Evolutionary conservation across 2,888 invertebrate genomes (phyloP).

Genomic region (Pandemis cinnamomeana): DNA sequence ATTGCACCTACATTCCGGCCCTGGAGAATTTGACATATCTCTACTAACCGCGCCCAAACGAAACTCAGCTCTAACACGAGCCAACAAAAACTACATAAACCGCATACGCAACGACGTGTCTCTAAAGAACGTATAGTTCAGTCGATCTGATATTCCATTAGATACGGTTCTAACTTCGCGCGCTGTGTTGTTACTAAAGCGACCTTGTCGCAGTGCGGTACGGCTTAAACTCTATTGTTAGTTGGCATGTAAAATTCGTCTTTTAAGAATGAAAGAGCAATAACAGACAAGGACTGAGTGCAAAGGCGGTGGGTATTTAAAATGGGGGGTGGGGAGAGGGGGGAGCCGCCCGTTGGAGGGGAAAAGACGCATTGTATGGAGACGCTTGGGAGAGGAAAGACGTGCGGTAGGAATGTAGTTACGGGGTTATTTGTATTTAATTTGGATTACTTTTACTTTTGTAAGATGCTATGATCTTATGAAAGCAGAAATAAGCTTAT

Average conservation of each 20-base stretch:
- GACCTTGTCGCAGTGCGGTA: conserved; percentile 42
- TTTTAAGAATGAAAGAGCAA: conserved; percentile 64
- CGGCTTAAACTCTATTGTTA: conserved; percentile 48
- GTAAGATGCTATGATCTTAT: background rate
- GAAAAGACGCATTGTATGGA: conserved; percentile 65
- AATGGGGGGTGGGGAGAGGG: conserved; percentile 47
- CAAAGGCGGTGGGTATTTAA: conserved; percentile 70
- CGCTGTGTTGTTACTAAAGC: conserved; percentile 46
- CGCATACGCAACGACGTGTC: conserved; percentile 65
- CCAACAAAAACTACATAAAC: conserved; percentile 49
- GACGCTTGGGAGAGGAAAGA: conserved; percentile 51
- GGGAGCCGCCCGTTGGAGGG: conserved; percentile 57
- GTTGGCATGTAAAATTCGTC: conserved; percentile 58
- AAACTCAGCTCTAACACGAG: conserved; percentile 54
- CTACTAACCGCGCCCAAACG: conserved; percentile 45
- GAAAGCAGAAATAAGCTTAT: background rate
- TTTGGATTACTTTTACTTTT: background rate
- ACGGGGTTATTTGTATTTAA: background rate
- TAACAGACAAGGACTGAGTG: conserved; percentile 60
- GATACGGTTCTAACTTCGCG: conserved; percentile 70
- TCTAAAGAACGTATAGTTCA: conserved; percentile 71
- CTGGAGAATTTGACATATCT: conserved; percentile 59
- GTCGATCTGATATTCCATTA: conserved; percentile 67
- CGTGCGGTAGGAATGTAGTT: conserved; percentile 48
- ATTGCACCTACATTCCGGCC: conserved; percentile 75